Conservation (phyloP, 2,113 vertebrate species). For the Stegostoma tigrinum region DNA sequence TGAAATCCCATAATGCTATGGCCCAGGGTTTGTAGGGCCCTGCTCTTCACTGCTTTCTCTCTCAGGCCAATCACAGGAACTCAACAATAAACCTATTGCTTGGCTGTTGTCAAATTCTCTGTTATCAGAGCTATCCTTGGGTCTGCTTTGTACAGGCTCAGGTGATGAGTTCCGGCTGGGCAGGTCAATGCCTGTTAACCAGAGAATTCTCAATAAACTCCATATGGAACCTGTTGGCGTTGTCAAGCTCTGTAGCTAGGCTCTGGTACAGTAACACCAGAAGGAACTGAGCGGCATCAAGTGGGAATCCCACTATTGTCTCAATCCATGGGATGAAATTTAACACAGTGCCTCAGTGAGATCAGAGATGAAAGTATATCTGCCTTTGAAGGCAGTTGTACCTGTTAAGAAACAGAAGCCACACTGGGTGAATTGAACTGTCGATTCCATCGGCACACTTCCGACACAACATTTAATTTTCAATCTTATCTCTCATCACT, state of each 20-base stretch:
- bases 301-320: not conserved
- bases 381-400: not conserved
- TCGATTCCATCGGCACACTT: not conserved
- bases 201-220: too few relatives aligned
- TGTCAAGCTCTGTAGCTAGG: not conserved
- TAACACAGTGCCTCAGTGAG: not conserved
- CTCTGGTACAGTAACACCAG: not conserved
- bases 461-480: not conserved
- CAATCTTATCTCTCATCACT: too few relatives aligned
- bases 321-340: not conserved
- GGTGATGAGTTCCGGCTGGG: too few relatives aligned
- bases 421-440: not conserved
- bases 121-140: too few relatives aligned
- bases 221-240: too few relatives aligned
- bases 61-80: not conserved
- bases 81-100: not conserved
- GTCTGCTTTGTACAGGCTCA: too few relatives aligned
- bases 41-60: too few relatives aligned
- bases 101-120: not conserved
- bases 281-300: not conserved
- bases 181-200: too few relatives aligned
- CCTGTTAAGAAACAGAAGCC: not conserved
- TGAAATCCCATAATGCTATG: not conserved
- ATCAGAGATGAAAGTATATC: not conserved
- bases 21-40: not conserved